Percentiles rank a stretch among this genome's conserved stretches.
These are phyloP conservation scores for Lepilemur septentrionalis DNA, from an alignment of 2,797 vertebrate genomes.

Conservation along the genomic window DNA sequence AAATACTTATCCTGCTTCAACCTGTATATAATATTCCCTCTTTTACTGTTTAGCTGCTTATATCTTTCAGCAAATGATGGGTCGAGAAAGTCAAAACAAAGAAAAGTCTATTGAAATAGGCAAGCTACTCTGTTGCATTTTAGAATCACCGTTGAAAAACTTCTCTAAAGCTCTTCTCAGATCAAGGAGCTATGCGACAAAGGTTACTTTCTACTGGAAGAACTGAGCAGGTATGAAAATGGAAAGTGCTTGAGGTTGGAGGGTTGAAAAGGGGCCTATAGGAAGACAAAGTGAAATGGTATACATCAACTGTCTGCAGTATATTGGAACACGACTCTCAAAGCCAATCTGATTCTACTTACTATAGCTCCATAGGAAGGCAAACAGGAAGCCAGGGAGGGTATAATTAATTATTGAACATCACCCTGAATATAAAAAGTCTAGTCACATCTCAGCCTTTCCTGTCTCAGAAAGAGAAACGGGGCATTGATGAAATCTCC, in stretches of 20 bases:
- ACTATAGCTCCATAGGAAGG: not conserved
- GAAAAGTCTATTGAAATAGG: not conserved
- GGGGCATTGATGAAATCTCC: not conserved
- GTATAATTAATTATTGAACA: not conserved
- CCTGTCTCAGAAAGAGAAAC: not conserved
- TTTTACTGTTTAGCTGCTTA: conserved; percentile 36
- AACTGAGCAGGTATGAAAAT: not conserved
- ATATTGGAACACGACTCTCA: not conserved
- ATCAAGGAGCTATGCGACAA: not conserved
- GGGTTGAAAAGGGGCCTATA: not conserved
- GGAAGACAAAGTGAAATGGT: not conserved
- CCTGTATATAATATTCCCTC: not conserved
- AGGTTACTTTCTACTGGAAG: not conserved
- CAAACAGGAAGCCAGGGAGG: not conserved
- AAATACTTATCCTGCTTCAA: conserved; percentile 56
- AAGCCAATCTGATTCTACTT: conserved; percentile 3
- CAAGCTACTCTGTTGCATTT: not conserved
- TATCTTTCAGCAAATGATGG: conserved; percentile 9
- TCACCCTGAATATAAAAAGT: conserved; percentile 6
- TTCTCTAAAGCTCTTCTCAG: not conserved
- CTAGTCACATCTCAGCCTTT: not conserved
- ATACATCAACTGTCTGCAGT: not conserved
- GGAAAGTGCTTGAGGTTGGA: not conserved
- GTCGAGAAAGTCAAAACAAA: conserved; percentile 31
- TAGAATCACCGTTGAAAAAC: not conserved